Evolutionary conservation across 2,113 vertebrate species (phyloP).

Genomic region (Sapayoa aenigma): DNA sequence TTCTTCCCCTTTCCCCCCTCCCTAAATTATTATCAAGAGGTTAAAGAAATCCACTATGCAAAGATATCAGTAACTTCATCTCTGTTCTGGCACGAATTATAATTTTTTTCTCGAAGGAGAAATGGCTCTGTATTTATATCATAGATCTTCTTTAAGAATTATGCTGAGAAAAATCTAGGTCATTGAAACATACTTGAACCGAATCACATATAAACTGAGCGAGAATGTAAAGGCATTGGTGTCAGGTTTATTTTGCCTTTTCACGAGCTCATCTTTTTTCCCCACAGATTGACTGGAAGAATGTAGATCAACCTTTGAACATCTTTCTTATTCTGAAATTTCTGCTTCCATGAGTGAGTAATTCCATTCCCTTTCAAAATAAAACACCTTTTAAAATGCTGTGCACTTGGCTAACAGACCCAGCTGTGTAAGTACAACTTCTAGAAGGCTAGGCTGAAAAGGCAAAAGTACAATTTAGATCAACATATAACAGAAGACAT

Average conservation of each 20-base stretch:
- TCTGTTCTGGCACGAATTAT: neutral
- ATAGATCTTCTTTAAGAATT: constrained; percentile 16
- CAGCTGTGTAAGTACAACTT: neutral
- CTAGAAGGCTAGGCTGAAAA: neutral
- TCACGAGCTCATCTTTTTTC: neutral
- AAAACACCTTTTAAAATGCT: neutral
- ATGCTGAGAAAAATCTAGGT: constrained; percentile 41
- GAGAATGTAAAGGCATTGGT: neutral
- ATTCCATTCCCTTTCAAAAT: neutral
- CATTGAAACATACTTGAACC: constrained; percentile 16
- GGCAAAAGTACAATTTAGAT: neutral
- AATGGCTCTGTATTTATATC: constrained; percentile 2
- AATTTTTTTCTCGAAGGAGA: constrained; percentile 1
- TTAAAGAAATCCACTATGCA: neutral
- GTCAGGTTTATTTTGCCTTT: neutral
- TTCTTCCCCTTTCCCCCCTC: neutral
- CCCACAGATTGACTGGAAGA: neutral
- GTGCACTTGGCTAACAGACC: neutral
- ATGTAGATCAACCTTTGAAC: neutral
- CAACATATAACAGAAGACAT: neutral
- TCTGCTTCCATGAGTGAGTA: neutral
- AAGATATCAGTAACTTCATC: neutral
- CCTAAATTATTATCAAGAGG: neutral
- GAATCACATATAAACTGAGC: constrained; percentile 1
- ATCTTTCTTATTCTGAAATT: neutral